phyloP scores from a whole-genome alignment of 2,113 vertebrate genomes.

The Todiramphus saurophagus region DNA sequence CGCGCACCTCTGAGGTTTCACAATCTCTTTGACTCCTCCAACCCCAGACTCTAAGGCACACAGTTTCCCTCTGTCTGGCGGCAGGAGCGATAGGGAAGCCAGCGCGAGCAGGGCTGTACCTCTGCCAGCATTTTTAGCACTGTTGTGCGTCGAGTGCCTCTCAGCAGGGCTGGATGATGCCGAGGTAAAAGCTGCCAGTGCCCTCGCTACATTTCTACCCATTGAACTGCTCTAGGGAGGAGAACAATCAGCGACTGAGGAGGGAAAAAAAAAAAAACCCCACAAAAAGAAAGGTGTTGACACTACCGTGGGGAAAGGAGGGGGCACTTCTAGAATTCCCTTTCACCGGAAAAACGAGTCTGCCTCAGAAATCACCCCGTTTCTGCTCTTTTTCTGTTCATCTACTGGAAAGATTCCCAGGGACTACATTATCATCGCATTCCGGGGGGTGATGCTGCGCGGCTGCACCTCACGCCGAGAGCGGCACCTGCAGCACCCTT shows the following conservation, averaged over 20 bases:
- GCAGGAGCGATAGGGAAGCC: background rate
- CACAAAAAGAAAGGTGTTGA: constrained; percentile 16
- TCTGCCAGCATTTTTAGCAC: constrained; percentile 42
- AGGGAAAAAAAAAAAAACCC: background rate
- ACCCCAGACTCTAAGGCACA: background rate
- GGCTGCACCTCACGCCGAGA: rapidly evolving
- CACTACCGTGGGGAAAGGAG: background rate
- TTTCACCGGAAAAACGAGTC: background rate
- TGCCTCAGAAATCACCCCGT: background rate
- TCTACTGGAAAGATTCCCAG: background rate
- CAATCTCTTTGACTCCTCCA: constrained; percentile 35
- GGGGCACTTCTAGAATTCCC: background rate
- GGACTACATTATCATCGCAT: background rate
- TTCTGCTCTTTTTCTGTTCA: background rate
- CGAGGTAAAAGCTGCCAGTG: constrained; percentile 23
- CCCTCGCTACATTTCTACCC: background rate
- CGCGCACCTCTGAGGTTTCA: background rate
- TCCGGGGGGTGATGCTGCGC: background rate
- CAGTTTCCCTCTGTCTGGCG: background rate
- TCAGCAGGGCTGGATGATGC: constrained; percentile 39
- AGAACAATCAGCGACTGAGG: background rate
- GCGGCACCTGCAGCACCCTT: background rate
- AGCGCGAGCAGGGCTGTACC: background rate
- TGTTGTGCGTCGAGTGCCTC: constrained; percentile 2
- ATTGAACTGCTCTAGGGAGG: background rate